Percentiles rank a stretch among this genome's conserved stretches.
These are phyloP conservation scores for Ranitomeya imitator DNA, from an alignment of 2,113 vertebrate species.

Conservation along the genomic window DNA sequence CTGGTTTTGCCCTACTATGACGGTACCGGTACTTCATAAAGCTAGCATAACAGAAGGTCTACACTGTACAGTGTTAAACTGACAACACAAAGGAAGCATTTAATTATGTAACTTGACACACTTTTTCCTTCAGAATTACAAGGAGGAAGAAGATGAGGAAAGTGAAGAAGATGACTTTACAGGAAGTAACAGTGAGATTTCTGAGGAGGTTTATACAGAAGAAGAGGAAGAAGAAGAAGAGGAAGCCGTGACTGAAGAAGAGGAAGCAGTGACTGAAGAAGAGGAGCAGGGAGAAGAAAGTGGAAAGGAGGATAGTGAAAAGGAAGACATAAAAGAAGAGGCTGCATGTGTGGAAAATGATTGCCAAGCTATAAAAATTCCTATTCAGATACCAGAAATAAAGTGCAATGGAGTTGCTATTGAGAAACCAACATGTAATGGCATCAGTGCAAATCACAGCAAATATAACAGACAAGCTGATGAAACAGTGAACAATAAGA, in stretches of 20 bases:
- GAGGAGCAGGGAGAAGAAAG: conserved; percentile 66
- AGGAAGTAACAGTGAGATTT: conserved; percentile 78
- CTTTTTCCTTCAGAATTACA: conserved; percentile 66
- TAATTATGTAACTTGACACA: neutral
- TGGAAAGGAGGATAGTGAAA: conserved; percentile 66
- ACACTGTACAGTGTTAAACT: neutral
- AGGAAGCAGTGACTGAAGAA: conserved; percentile 60
- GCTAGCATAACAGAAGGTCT: neutral
- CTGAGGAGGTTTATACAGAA: conserved; percentile 70
- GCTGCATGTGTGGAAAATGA: conserved; percentile 57
- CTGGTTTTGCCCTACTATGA: no score
- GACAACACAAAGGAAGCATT: neutral
- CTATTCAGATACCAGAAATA: conserved; percentile 62
- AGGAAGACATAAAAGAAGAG: conserved; percentile 60
- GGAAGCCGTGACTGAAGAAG: conserved; percentile 58
- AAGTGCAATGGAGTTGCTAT: conserved; percentile 65
- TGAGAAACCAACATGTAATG: conserved; percentile 66
- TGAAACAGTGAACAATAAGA: conserved; percentile 59
- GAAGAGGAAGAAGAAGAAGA: conserved; percentile 74
- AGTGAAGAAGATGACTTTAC: conserved; percentile 79
- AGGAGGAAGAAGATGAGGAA: conserved; percentile 77
- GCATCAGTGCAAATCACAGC: conserved; percentile 67
- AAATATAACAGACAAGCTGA: conserved; percentile 65
- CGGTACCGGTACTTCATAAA: no score
- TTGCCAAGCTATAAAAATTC: conserved; percentile 39